Evolutionary conservation across 2,888 invertebrate genomes (phyloP).

Genomic region (Epinotia nisella): DNA sequence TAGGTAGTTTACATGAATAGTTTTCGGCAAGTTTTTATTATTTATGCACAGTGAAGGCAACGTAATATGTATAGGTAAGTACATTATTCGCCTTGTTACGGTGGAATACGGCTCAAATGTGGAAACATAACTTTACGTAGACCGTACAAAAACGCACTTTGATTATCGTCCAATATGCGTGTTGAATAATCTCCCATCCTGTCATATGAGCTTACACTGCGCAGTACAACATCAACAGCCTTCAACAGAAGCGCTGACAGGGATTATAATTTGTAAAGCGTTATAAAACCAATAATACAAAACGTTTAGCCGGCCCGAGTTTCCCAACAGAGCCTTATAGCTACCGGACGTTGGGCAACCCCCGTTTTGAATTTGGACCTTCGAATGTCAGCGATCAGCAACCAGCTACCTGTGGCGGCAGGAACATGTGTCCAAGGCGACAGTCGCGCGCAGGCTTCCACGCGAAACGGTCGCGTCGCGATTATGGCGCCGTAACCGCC

Average conservation of each 20-base stretch:
- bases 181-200: not conserved
- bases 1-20: no score
- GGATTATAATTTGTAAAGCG: not conserved
- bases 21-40: no score
- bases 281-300: constrained; percentile 19
- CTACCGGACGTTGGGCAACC: constrained; percentile 56
- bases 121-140: no score
- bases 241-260: not conserved
- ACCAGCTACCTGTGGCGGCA: constrained; percentile 78
- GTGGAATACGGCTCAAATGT: no score
- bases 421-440: constrained; percentile 67
- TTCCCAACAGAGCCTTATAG: constrained; percentile 43
- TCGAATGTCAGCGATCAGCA: constrained; percentile 52
- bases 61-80: no score
- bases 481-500: constrained; percentile 63
- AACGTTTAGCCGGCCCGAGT: constrained; percentile 44
- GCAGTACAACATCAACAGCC: not conserved
- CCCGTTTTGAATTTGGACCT: constrained; percentile 66
- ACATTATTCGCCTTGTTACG: no score
- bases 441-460: constrained; percentile 83
- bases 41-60: no score
- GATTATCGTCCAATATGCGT: no score
- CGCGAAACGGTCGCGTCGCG: constrained; percentile 75
- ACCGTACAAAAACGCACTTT: no score
- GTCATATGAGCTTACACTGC: not conserved